These are phyloP conservation scores for Stenodera caucasica DNA, from an alignment of 2,888 invertebrate genomes.

Conservation along the genomic window DNA sequence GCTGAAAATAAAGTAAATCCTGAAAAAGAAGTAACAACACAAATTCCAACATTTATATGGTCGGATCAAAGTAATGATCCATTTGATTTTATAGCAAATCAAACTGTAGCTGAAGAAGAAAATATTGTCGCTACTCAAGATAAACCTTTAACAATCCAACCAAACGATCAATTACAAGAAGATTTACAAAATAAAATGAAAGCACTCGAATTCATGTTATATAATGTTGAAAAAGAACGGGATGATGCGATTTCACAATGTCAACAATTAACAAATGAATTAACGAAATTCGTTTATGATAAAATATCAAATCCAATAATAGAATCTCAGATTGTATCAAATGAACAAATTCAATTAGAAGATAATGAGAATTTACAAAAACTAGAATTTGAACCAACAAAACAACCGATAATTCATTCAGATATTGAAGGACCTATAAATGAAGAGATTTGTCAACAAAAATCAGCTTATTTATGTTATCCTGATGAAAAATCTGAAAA, in stretches of 20 bases:
- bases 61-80: slow-evolving; percentile 34
- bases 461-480: slow-evolving; percentile 45
- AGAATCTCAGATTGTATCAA: slow-evolving; percentile 25
- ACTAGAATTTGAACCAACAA: slow-evolving; percentile 23
- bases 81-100: slow-evolving; percentile 30
- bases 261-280: slow-evolving; percentile 50
- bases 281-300: slow-evolving; percentile 46
- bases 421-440: slow-evolving; percentile 27
- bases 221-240: slow-evolving; percentile 52
- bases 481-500: slow-evolving; percentile 18
- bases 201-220: slow-evolving; percentile 53
- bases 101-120: background rate
- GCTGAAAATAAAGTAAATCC: slow-evolving; percentile 17
- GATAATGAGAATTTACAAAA: slow-evolving; percentile 19
- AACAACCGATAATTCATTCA: slow-evolving; percentile 9
- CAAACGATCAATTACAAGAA: slow-evolving; percentile 40
- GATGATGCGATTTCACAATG: slow-evolving; percentile 50
- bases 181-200: slow-evolving; percentile 50
- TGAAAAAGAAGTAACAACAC: background rate
- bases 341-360: slow-evolving; percentile 1
- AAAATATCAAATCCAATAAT: slow-evolving; percentile 13
- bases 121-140: background rate
- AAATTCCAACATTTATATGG: slow-evolving; percentile 40
- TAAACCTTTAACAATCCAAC: slow-evolving; percentile 9
- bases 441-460: slow-evolving; percentile 43